phyloP scores from a whole-genome alignment of 2,888 invertebrate species.

The Drosophila hamatofila region DNA sequence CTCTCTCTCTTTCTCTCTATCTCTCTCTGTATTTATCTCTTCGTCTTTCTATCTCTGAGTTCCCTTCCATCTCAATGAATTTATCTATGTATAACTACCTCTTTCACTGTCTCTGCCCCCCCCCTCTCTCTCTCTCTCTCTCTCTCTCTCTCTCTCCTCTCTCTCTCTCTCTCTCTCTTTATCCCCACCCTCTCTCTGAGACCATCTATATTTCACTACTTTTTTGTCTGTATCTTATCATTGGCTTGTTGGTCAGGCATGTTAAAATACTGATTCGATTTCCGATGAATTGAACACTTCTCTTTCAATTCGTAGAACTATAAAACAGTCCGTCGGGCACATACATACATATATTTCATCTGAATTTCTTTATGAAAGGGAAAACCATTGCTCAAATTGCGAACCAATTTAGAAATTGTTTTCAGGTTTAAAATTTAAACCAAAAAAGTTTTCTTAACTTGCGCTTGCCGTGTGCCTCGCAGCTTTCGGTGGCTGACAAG shows the following conservation, averaged over 20 bases:
- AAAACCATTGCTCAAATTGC: constrained; percentile 7
- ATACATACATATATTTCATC: background rate
- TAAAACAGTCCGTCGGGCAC: background rate
- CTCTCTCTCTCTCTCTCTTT: no score
- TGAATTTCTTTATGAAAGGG: constrained; percentile 1
- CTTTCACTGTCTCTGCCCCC: no score
- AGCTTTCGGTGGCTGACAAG: constrained; percentile 42
- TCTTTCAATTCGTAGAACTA: background rate
- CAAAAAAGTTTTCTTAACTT: constrained; percentile 4
- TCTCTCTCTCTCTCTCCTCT: background rate
- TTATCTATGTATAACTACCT: no score
- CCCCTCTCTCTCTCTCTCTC: background rate
- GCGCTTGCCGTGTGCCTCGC: constrained; percentile 3
- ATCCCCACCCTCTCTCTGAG: background rate
- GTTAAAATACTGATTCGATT: background rate
- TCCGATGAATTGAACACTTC: background rate
- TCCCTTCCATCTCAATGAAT: no score
- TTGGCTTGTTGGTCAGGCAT: background rate
- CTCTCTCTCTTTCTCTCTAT: background rate
- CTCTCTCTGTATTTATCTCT: background rate
- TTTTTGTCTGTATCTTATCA: background rate
- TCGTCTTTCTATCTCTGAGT: background rate
- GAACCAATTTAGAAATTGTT: constrained; percentile 15
- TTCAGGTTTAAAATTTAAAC: constrained; percentile 11
- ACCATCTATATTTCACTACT: background rate